These are phyloP conservation scores for Chrysolina oricalcia DNA, from an alignment of 2,888 invertebrate species.

Conservation along the genomic window DNA sequence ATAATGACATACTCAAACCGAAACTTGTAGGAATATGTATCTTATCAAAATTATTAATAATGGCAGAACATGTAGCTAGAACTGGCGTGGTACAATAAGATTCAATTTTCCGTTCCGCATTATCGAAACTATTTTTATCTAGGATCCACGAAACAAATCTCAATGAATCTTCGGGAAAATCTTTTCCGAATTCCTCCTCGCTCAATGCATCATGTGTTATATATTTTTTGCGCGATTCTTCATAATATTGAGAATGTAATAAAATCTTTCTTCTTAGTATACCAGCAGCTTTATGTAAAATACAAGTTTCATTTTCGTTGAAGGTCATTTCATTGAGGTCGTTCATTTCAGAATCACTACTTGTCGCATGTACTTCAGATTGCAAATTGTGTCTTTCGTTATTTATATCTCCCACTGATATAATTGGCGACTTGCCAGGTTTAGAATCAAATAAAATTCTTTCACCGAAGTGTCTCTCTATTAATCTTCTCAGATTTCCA, in stretches of 20 bases:
- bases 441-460: conserved; percentile 23
- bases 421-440: conserved; percentile 18
- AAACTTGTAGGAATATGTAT: conserved; percentile 24
- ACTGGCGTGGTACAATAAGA: conserved; percentile 13
- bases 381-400: conserved; percentile 11
- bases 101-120: conserved; percentile 7
- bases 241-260: conserved; percentile 8
- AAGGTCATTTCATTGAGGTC: conserved; percentile 20
- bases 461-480: conserved; percentile 21
- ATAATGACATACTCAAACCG: conserved; percentile 23
- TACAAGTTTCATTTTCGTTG: conserved; percentile 21
- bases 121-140: conserved; percentile 12
- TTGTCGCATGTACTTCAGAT: conserved; percentile 8
- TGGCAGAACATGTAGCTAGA: conserved; percentile 24
- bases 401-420: conserved; percentile 20
- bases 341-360: conserved; percentile 17
- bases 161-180: conserved; percentile 17
- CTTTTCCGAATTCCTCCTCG: conserved; percentile 10
- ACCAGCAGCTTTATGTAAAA: conserved; percentile 25
- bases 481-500: conserved; percentile 11
- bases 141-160: conserved; percentile 19
- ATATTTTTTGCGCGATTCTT: conserved; percentile 9
- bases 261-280: conserved; percentile 21
- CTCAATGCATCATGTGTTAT: conserved; percentile 9
- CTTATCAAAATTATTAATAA: conserved; percentile 16